These are phyloP conservation scores for Drosophila anomelani DNA, from an alignment of 2,888 invertebrate species.

Conservation along the genomic window DNA sequence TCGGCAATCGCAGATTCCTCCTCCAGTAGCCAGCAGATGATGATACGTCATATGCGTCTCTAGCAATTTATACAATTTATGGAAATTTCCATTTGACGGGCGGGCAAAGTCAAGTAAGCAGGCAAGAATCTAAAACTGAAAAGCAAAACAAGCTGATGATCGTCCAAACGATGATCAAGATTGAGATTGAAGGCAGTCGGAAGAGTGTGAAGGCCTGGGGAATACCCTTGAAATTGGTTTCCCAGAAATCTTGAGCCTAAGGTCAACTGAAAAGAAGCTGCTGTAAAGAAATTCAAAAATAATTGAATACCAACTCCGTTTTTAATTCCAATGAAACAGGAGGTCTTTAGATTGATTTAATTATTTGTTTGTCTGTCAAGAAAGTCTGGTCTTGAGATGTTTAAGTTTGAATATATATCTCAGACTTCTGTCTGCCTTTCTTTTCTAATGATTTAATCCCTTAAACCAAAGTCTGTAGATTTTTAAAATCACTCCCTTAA, in stretches of 20 bases:
- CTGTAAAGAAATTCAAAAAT: slow-evolving; percentile 16
- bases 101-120: slow-evolving; percentile 14
- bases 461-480: background rate
- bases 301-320: slow-evolving; percentile 9
- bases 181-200: slow-evolving; percentile 11
- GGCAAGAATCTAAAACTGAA: slow-evolving; percentile 17
- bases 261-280: slow-evolving; percentile 6
- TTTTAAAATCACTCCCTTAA: background rate
- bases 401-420: background rate
- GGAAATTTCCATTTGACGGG: slow-evolving; percentile 45
- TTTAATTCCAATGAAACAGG: background rate
- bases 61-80: slow-evolving; percentile 38
- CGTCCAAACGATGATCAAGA: slow-evolving; percentile 22
- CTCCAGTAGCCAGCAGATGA: slow-evolving; percentile 16
- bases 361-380: background rate
- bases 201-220: slow-evolving; percentile 11
- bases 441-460: background rate
- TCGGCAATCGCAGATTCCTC: slow-evolving; percentile 25
- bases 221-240: slow-evolving; percentile 29
- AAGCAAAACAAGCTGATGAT: slow-evolving; percentile 9
- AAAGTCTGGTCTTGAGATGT: background rate
- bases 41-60: slow-evolving; percentile 35
- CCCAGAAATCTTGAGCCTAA: slow-evolving; percentile 17
- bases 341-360: background rate
- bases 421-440: background rate